Conservation (phyloP, 2,797 vertebrate genomes). For the Dryobates pubescens region DNA sequence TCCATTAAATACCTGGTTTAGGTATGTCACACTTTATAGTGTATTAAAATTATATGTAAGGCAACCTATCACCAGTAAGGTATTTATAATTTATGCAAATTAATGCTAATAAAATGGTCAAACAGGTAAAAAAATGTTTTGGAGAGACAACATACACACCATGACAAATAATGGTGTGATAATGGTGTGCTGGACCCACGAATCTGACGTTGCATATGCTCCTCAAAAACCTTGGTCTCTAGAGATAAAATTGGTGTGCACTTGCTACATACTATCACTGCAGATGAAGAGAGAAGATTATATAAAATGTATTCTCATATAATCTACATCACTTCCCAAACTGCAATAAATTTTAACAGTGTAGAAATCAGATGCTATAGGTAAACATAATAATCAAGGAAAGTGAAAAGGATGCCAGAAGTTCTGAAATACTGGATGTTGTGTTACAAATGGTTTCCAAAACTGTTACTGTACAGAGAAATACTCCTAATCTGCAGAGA, state of each 20-base stretch:
- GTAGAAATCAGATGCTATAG: not conserved
- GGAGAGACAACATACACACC: not conserved
- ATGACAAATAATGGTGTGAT: not conserved
- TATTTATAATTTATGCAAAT: not conserved
- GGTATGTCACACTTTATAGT: not conserved
- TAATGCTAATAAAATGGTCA: not conserved
- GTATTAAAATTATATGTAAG: not conserved
- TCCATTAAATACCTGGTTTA: not conserved
- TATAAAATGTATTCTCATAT: conserved; percentile 2
- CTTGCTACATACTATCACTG: not conserved
- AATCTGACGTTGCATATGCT: not conserved
- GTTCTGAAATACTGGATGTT: not conserved
- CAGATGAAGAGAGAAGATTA: not conserved
- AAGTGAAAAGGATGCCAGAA: not conserved
- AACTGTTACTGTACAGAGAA: not conserved
- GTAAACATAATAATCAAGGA: not conserved
- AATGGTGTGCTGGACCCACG: not conserved
- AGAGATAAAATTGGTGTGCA: not conserved
- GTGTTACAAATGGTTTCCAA: not conserved
- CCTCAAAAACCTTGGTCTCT: not conserved
- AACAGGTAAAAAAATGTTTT: not conserved
- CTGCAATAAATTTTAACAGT: not conserved
- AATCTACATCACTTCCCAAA: not conserved
- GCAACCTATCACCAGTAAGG: not conserved
- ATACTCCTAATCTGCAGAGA: not conserved